A percentile compares a stretch with the other conserved stretches of the same genome.
Conservation (phyloP, 2,888 invertebrate genomes). For the Aricia artaxerxes region DNA sequence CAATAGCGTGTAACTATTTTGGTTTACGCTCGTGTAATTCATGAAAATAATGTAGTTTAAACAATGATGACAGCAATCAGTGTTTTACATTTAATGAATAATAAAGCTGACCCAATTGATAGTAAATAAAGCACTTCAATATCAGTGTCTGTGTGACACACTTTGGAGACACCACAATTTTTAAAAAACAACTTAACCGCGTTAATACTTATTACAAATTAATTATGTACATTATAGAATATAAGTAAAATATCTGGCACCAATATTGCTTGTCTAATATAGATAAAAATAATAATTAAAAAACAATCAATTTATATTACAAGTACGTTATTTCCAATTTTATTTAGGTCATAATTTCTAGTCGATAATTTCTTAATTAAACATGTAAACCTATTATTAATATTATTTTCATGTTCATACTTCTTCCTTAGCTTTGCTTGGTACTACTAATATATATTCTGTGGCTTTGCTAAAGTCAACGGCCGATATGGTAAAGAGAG, state of each 20-base stretch:
- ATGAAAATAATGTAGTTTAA: neutral
- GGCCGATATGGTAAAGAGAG: no score
- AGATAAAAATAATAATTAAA: neutral
- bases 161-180: neutral
- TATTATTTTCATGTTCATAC: no score
- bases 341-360: neutral
- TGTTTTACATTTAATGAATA: conserved; percentile 10
- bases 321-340: neutral
- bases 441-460: no score
- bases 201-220: neutral
- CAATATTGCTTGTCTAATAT: neutral
- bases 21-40: neutral
- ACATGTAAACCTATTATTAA: neutral
- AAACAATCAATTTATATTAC: neutral
- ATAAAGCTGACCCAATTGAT: conserved; percentile 3
- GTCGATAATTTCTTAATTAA: neutral
- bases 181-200: neutral
- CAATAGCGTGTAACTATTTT: neutral
- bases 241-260: neutral
- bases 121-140: neutral
- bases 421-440: no score
- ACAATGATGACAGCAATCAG: neutral
- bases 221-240: neutral
- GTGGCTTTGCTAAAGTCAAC: no score
- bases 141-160: neutral